Percentiles rank a stretch among this genome's conserved stretches.
phyloP scores from a whole-genome alignment of 1,140 invertebrate genomes.

The Microplitis mediator region DNA sequence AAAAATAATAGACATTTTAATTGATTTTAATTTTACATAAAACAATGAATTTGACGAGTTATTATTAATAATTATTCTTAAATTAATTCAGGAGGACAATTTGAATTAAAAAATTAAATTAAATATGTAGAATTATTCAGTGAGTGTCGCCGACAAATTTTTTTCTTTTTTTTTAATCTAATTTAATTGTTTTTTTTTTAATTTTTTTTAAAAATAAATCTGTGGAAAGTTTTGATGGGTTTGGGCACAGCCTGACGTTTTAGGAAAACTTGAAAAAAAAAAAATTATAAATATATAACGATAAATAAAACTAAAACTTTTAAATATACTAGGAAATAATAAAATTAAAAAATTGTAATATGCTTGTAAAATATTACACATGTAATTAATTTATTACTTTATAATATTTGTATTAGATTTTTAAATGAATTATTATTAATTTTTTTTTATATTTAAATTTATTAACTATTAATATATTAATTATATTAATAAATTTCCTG shows the following conservation, averaged over 20 bases:
- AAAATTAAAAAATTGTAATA: neutral
- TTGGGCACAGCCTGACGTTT: constrained; percentile 51
- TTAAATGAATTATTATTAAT: neutral
- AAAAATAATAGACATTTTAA: no score
- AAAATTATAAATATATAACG: neutral
- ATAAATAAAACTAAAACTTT: constrained; percentile 4
- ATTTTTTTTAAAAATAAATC: constrained; percentile 47
- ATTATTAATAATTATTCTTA: no score
- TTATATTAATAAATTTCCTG: constrained; percentile 34
- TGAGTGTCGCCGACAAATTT: constrained; percentile 57
- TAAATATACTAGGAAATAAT: neutral
- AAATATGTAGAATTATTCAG: constrained; percentile 60
- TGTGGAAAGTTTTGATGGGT: constrained; percentile 51
- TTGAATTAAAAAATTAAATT: constrained; percentile 46
- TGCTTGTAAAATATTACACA: neutral
- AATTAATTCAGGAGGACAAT: constrained; percentile 45
- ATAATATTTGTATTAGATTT: neutral
- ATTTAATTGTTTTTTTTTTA: constrained; percentile 50
- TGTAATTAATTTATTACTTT: neutral
- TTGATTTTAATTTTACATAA: neutral
- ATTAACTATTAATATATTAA: neutral
- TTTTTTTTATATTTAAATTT: neutral
- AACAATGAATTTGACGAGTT: neutral
- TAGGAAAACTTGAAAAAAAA: constrained; percentile 35
- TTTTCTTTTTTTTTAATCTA: constrained; percentile 45